Evolutionary conservation across 2,888 invertebrate species (phyloP).

Genomic region (Gymnosoma rotundatum): DNA sequence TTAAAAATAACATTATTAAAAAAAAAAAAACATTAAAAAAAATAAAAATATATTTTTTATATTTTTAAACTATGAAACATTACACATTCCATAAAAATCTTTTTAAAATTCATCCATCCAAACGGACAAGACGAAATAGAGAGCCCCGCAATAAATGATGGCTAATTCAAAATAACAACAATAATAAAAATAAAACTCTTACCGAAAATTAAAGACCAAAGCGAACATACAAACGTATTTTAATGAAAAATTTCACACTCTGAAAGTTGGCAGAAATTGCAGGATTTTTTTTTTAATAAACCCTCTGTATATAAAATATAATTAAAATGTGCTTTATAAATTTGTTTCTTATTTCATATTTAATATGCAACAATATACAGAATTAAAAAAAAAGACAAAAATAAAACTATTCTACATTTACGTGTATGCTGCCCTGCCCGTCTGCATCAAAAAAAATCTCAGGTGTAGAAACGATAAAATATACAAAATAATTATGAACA

Average conservation of each 20-base stretch:
- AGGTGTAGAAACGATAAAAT: conserved; percentile 78
- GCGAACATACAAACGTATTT: conserved; percentile 42
- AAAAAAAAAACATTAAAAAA: conserved; percentile 51
- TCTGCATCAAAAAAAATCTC: conserved; percentile 69
- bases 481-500: conserved; percentile 75
- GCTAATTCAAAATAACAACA: conserved; percentile 57
- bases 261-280: conserved; percentile 49
- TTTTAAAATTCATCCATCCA: conserved; percentile 47
- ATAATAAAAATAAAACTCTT: conserved; percentile 38
- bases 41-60: conserved; percentile 56
- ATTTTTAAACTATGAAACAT: conserved; percentile 78
- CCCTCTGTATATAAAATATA: conserved; percentile 5
- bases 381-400: conserved; percentile 5
- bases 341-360: conserved; percentile 28
- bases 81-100: conserved; percentile 79
- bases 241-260: conserved; percentile 45
- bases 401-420: background rate
- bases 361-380: conserved; percentile 46
- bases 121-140: conserved; percentile 59
- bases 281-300: conserved; percentile 2
- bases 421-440: background rate
- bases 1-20: conserved; percentile 61
- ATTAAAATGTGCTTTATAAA: conserved; percentile 31
- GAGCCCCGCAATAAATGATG: conserved; percentile 63
- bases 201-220: conserved; percentile 46